phyloP scores from a whole-genome alignment of 1,140 invertebrate genomes.

The Laodelphax striatellus region DNA sequence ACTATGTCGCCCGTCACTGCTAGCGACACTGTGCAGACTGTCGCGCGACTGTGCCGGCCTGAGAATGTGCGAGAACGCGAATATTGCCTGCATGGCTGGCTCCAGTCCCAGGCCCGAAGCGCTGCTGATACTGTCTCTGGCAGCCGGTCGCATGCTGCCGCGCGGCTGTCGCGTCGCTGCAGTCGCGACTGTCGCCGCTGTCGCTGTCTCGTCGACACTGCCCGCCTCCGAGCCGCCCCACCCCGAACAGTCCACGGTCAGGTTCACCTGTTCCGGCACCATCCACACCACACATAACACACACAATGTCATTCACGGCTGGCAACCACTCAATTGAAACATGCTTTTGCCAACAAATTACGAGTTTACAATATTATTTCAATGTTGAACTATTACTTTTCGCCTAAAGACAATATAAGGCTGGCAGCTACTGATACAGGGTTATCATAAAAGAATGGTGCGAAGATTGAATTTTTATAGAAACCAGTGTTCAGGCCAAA shows the following conservation, averaged over 20 bases:
- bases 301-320: background rate
- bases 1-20: slow-evolving; percentile 17
- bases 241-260: slow-evolving; percentile 31
- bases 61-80: slow-evolving; percentile 29
- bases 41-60: slow-evolving; percentile 28
- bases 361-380: too few species aligned
- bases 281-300: background rate
- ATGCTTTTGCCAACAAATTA: background rate
- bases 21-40: slow-evolving; percentile 21
- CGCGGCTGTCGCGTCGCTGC: slow-evolving; percentile 5
- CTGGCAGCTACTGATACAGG: too few species aligned
- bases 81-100: slow-evolving; percentile 27
- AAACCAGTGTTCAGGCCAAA: too few species aligned
- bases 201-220: slow-evolving; percentile 2
- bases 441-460: too few species aligned
- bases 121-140: slow-evolving; percentile 24
- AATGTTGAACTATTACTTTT: too few species aligned
- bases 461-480: too few species aligned
- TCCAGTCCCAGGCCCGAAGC: slow-evolving; percentile 27
- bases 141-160: slow-evolving; percentile 1
- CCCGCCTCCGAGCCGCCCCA: slow-evolving; percentile 5
- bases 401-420: too few species aligned
- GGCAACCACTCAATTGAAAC: background rate
- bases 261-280: slow-evolving; percentile 25
- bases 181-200: background rate